Evolutionary conservation across 2,113 vertebrate genomes (phyloP), one percentile per base, ranked within the genome.

Genomic region (Cervus canadensis): DNA sequence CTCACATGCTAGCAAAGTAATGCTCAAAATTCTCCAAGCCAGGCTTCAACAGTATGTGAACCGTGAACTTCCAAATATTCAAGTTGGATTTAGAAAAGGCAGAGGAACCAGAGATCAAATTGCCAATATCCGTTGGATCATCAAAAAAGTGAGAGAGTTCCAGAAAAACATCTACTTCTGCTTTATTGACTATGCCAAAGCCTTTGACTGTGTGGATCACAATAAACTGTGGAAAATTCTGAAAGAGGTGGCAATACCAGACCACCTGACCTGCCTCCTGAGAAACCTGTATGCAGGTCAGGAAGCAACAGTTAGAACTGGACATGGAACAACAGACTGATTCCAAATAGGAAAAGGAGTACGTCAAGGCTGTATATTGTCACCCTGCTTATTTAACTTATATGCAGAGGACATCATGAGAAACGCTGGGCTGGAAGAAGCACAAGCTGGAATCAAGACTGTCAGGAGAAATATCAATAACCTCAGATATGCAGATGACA

Each of bases 201-300:
- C 64, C 33, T 67, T 67, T n/a, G 30, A 33, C 30, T 64, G 64
- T 71, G n/a, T 71, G 64, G 9, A 71, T 71, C n/a, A 36, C n/a
- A 36, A 36, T 0, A 21, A 67, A 36, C 64, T 36, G n/a, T 67
- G 5, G n/a, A 67, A 36, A 67, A 67, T 67, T 67, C n/a, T 67
- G 0, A 0, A 19, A 67, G n/a, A 67, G 17, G 21, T 36, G 17
- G 64, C 9, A 67, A 67, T 36, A 67, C 17, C 64, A 36, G 17
- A 67, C n/a, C n/a, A 67, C 64, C 64, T 67, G 8, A 67, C 33
- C 64, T 67, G 33, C 33, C 33, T 67, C 33, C 33, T 67, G 33
- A 67, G 64, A 36, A 67, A 67, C 21, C 64, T 67, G 64, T 21
- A 1, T 36, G 64, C 17, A 67, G 5, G 64, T 36, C 33, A 67